Evolutionary conservation across 2,797 vertebrate species (phyloP).

Genomic region (Neostethus bicornis): DNA sequence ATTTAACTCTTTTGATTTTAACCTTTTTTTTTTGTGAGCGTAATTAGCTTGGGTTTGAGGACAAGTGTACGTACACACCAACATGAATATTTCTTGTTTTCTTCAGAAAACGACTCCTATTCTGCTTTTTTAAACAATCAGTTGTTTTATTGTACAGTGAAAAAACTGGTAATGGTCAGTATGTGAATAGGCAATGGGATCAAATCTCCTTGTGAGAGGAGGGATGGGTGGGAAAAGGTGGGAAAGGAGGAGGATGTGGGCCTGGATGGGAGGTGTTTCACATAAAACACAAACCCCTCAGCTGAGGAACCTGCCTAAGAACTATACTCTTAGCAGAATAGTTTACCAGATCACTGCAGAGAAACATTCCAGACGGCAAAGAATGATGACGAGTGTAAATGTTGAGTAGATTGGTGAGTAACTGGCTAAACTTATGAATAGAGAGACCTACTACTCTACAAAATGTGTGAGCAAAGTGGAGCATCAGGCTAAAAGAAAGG

Average conservation of each 20-base stretch:
- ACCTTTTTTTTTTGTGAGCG: neutral
- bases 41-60: no score
- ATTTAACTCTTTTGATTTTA: no score
- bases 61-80: no score
- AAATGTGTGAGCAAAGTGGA: constrained; percentile 27
- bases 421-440: neutral
- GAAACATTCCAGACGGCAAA: neutral
- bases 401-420: fast-evolving
- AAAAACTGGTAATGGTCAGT: constrained; percentile 4
- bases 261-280: constrained; percentile 48
- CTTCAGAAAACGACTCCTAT: neutral
- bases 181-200: constrained; percentile 26
- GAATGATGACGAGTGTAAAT: neutral
- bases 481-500: constrained; percentile 43
- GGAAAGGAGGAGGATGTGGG: constrained; percentile 2
- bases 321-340: constrained; percentile 25
- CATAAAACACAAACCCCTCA: constrained; percentile 50
- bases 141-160: neutral
- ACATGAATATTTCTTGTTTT: neutral
- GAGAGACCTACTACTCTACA: neutral
- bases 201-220: constrained; percentile 21
- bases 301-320: constrained; percentile 45
- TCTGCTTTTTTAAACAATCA: neutral
- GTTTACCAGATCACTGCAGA: neutral
- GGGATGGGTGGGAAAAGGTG: constrained; percentile 1